These are phyloP conservation scores for Gastrophysa polygoni DNA, from an alignment of 2,888 invertebrate species.

Conservation along the genomic window DNA sequence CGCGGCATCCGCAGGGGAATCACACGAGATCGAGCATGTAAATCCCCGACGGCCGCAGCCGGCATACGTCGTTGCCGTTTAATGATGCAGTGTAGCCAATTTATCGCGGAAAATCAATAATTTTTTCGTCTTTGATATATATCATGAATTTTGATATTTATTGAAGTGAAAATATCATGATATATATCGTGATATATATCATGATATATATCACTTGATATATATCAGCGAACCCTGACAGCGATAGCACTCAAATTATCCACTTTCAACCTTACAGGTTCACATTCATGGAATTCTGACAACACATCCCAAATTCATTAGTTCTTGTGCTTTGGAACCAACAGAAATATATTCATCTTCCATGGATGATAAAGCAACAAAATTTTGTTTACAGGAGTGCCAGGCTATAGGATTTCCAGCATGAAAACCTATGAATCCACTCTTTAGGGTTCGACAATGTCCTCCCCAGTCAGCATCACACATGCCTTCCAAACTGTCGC, in stretches of 20 bases:
- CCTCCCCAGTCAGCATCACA: slow-evolving; percentile 33
- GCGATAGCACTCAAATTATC: slow-evolving; percentile 20
- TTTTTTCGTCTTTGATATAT: too few relatives aligned
- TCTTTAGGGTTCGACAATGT: slow-evolving; percentile 22
- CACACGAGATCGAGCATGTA: too few relatives aligned
- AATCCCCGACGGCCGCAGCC: too few relatives aligned
- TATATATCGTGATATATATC: too few relatives aligned
- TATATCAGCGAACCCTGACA: too few relatives aligned
- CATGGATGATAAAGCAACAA: slow-evolving; percentile 34
- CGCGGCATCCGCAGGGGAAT: too few relatives aligned
- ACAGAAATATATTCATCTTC: slow-evolving; percentile 32
- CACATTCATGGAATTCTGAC: slow-evolving; percentile 8
- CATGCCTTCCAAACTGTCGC: slow-evolving; percentile 11
- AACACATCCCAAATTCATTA: slow-evolving; percentile 13
- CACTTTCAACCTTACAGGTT: slow-evolving; percentile 12
- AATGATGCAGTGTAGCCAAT: too few relatives aligned
- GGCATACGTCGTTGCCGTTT: too few relatives aligned
- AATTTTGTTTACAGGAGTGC: slow-evolving; percentile 35
- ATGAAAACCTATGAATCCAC: slow-evolving; percentile 32
- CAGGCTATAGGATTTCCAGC: slow-evolving; percentile 33
- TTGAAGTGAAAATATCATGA: too few relatives aligned
- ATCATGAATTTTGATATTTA: too few relatives aligned
- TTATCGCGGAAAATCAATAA: too few relatives aligned
- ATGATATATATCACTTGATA: too few relatives aligned
- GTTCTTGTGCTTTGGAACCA: slow-evolving; percentile 11